Conservation (phyloP, 37 sponge, comb jelly and placozoan genomes). For the Haliclona indistincta region DNA sequence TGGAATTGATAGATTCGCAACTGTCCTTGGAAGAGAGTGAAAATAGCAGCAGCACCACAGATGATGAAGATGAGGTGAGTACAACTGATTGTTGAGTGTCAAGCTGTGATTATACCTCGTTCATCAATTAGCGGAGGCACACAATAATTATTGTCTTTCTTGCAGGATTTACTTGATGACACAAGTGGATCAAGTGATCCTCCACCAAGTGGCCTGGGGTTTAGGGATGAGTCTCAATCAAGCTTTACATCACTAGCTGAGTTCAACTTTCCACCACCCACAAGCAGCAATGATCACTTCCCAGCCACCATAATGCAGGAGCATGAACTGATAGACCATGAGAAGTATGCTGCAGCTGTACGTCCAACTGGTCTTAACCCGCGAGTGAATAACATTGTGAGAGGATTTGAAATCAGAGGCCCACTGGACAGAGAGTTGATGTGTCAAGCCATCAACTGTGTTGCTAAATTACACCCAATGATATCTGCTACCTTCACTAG, state of each 20-base stretch:
- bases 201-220: conserved; percentile 1
- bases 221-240: background rate
- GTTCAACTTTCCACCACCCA: background rate
- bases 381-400: conserved; percentile 74
- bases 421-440: conserved; percentile 68
- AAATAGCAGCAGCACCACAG: conserved; percentile 1
- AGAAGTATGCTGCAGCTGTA: conserved; percentile 15
- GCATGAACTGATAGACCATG: conserved; percentile 48
- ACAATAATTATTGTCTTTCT: background rate
- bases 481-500: conserved; percentile 46
- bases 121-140: background rate
- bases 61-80: conserved; percentile 21
- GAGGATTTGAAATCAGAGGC: conserved; percentile 68
- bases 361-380: conserved; percentile 36
- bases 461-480: conserved; percentile 57
- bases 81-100: background rate
- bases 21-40: background rate
- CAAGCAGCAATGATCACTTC: conserved; percentile 12
- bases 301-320: conserved; percentile 82
- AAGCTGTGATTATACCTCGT: background rate
- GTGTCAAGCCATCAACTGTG: conserved; percentile 32
- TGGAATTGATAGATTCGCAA: background rate
- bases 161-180: background rate
- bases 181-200: background rate
- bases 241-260: conserved; percentile 10